These are phyloP conservation scores for Empidonax traillii DNA, from an alignment of 2,113 vertebrate species.

Conservation along the genomic window DNA sequence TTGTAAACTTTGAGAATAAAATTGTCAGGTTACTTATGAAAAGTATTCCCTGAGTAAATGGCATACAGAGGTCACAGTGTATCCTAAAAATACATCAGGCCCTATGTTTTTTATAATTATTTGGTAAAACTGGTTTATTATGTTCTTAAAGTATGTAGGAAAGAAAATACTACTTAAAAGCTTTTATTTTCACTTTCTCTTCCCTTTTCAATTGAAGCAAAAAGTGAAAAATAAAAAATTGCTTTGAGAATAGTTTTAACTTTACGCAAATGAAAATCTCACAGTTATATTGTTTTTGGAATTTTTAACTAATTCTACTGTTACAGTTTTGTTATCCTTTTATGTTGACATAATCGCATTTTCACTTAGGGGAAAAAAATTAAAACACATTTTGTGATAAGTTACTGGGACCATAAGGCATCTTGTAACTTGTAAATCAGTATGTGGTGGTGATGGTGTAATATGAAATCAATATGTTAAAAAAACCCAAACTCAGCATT, in stretches of 20 bases:
- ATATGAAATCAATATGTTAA: background rate
- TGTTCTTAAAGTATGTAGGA: background rate
- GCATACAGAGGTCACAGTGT: background rate
- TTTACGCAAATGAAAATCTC: background rate
- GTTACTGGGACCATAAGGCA: background rate
- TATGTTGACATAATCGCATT: background rate
- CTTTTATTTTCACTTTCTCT: background rate
- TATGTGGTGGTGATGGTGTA: background rate
- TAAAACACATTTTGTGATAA: background rate
- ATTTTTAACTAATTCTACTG: background rate
- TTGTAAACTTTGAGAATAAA: background rate
- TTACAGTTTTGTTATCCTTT: background rate
- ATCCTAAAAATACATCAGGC: background rate
- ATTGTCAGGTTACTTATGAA: background rate
- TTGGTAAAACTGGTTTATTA: background rate
- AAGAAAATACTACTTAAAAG: background rate
- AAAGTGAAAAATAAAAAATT: background rate
- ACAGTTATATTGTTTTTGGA: background rate
- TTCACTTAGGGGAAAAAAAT: background rate
- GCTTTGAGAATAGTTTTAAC: background rate
- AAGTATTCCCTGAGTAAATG: background rate
- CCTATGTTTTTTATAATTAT: background rate
- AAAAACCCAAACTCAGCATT: fast-evolving
- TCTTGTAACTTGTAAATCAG: background rate
- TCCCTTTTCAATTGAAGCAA: background rate